Evolutionary conservation across 2,113 vertebrate species (phyloP), one percentile per base, ranked within the genome.

Genomic region (Xiphophorus couchianus): DNA sequence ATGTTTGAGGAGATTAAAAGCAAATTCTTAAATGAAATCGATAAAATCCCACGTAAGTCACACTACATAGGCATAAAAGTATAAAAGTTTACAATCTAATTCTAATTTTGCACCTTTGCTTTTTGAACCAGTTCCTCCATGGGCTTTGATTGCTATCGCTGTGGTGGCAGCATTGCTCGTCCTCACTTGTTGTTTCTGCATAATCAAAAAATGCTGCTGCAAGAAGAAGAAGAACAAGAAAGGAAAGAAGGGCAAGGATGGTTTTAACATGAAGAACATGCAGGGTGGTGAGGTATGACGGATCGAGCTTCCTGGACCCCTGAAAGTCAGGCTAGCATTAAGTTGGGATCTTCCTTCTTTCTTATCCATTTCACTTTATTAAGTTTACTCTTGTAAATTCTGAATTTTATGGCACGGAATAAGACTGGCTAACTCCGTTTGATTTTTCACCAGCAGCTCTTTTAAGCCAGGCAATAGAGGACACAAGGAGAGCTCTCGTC

Each of bases 171-270:
- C 96, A 1, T 93, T 99, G 73, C 95, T 99, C 79, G 86, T 99
- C 78, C 94, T 99, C 84, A 97, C 97, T 88, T 99, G 98, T 91
- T 99, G 98, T 94, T 97, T 99, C 94, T 99, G 98, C 93, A 97
- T 99, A 91, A 99, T 98, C 90, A 99, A 99, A 93, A 99, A 99
- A 84, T 99, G 98, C 92, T 98, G 96, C 93, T 99, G 98, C 88
- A 99, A 98, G 94, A 99, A 97, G 95, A 99, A 97, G 95, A 99
- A 99, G 94, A 98, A 96, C 94, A 99, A 99, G 93, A 99, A 99
- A 79, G 94, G 94, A 39, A 95, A 99, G 91, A 99, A 99, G 86
- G 97, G 96, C 77, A 99, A 99, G 78, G 98, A 98, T 10, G 94
- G 94, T 67, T 94, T 95, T 91, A 95, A 95, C 93, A 99, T 99